Evolutionary conservation across 2,888 invertebrate species (phyloP), one percentile per base, ranked within the genome.

Genomic region (Synanthedon vespiformis): DNA sequence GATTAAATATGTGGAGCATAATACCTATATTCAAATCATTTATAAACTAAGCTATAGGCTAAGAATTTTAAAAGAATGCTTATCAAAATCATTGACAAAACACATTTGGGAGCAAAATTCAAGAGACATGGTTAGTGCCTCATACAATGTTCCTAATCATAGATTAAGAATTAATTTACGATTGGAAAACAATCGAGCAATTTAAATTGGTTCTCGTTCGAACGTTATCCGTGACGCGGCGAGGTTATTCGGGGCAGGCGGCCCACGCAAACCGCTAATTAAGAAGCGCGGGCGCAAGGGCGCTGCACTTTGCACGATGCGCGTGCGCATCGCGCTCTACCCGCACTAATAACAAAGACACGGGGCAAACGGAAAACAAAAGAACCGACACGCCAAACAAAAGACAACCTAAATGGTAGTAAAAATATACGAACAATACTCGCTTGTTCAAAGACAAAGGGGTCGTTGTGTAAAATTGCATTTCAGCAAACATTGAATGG

Each of bases 231-330:
- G 75, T 80, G 77, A 80, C 76, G 78, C 63, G 63, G 64, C 68
- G 75, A 79, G 74, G 80, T 79, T 78, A 81, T 80, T 77, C 80
- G 68, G 77, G 72, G 68, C 74, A 71, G 59, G 61, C 77, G 61
- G 69, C 77, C 79, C 74, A 80, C 80, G 74, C 72, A 68, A 57
- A 63, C 65, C 76, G 73, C 78, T 86, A 84, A 86, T 84, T 85
- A 83, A 81, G 80, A 82, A 80, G 77, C 76, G 81, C 78, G 68
- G 74, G 77, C 77, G 75, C 81, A 80, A 77, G 78, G 74, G 78
- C 80, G 77, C 75, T 80, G 80, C 81, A 79, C 74, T 70, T 68
- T 64, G 54, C 62, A 66, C 68, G 68, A 65, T 68, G 74, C 65
- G 65, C 71, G 57, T 57, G 61, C 68, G 62, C 58, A 64, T 34